Evolutionary conservation across 2,888 invertebrate species (phyloP).

Genomic region (Epinotia brunnichana): DNA sequence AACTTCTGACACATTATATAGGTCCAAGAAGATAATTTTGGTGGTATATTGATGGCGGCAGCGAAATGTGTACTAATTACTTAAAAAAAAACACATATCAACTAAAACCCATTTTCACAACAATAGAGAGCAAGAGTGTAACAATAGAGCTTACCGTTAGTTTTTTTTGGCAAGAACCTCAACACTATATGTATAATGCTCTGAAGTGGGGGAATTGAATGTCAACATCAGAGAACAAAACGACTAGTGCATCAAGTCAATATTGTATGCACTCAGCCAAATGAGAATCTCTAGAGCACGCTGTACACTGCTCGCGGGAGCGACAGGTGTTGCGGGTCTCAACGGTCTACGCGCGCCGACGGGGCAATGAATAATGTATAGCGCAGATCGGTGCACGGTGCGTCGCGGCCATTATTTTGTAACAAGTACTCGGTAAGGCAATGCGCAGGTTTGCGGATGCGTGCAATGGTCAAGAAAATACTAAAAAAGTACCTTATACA

Average conservation of each 20-base stretch:
- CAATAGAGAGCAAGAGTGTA: too few relatives aligned
- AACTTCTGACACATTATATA: too few relatives aligned
- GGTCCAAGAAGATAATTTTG: too few relatives aligned
- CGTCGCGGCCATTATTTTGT: constrained; percentile 45
- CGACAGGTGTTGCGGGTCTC: constrained; percentile 60
- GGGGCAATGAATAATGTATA: constrained; percentile 72
- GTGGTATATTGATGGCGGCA: too few relatives aligned
- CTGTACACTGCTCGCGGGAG: constrained; percentile 53
- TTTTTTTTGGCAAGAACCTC: too few relatives aligned
- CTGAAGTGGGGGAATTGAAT: neutral
- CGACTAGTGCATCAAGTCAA: constrained; percentile 27
- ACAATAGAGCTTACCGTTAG: too few relatives aligned
- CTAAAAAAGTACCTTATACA: too few relatives aligned
- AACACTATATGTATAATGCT: neutral
- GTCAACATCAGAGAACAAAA: constrained; percentile 18
- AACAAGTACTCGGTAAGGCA: constrained; percentile 21
- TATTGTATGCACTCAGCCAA: constrained; percentile 36
- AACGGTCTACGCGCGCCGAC: constrained; percentile 53
- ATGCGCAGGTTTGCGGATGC: neutral
- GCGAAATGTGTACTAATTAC: too few relatives aligned
- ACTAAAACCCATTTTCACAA: too few relatives aligned
- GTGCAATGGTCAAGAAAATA: neutral
- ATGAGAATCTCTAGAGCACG: constrained; percentile 44
- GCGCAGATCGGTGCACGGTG: constrained; percentile 46
- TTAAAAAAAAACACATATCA: too few relatives aligned